Conservation (phyloP, 2,113 vertebrate genomes). For the Menura novaehollandiae region DNA sequence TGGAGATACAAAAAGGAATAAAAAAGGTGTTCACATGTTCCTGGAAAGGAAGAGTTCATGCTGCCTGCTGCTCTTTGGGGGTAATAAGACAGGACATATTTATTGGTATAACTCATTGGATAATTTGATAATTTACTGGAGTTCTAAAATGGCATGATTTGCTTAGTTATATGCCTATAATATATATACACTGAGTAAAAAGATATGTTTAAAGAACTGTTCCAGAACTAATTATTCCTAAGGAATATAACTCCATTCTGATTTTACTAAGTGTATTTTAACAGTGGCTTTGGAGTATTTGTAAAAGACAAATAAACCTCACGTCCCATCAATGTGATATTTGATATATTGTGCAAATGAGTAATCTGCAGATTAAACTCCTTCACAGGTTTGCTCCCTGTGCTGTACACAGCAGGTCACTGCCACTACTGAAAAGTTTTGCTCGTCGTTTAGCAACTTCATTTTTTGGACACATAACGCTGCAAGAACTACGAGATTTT, state of each 20-base stretch:
- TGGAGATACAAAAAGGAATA: not conserved
- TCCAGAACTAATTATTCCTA: not conserved
- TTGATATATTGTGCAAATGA: not conserved
- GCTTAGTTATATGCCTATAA: not conserved
- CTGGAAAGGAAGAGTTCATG: not conserved
- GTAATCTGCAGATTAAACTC: not conserved
- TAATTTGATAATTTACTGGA: not conserved
- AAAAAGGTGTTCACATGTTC: not conserved
- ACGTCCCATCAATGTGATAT: not conserved
- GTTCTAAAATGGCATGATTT: not conserved
- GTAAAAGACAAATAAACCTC: not conserved
- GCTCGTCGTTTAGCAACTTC: not conserved
- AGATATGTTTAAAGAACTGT: not conserved
- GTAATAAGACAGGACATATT: not conserved
- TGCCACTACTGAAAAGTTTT: not conserved
- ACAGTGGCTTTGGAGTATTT: not conserved
- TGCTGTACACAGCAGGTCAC: not conserved
- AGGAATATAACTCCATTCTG: not conserved
- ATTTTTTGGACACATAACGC: accelerated
- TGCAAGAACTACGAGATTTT: not conserved
- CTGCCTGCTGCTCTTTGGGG: not conserved
- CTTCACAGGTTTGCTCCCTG: not conserved
- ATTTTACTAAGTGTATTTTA: not conserved
- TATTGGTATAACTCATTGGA: not conserved
- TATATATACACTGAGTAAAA: not conserved